Percentiles rank a stretch among this genome's conserved stretches.
phyloP scores from a whole-genome alignment of 2,113 vertebrate species.

The Edolisoma coerulescens region DNA sequence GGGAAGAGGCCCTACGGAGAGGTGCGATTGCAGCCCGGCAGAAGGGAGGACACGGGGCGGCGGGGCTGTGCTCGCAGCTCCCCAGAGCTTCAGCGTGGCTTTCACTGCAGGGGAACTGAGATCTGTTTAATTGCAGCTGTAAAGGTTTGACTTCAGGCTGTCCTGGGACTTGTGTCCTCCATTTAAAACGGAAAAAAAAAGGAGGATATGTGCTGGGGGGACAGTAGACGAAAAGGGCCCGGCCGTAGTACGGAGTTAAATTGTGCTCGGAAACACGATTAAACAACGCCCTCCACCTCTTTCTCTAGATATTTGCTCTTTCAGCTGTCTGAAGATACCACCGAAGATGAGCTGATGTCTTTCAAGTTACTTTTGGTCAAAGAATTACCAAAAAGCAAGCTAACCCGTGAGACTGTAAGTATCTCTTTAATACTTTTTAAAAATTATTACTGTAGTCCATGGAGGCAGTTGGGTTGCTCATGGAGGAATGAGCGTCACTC shows the following conservation, averaged over 20 bases:
- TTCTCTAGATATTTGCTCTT: constrained; percentile 63
- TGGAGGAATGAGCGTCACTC: background rate
- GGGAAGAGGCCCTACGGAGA: accelerated
- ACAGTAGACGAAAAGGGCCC: background rate
- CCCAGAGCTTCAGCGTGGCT: background rate
- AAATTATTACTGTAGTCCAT: accelerated
- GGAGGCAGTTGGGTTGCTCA: background rate
- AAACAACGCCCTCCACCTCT: background rate
- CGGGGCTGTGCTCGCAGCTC: background rate
- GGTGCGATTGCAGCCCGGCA: accelerated
- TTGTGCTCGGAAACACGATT: background rate
- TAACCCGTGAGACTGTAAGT: constrained; percentile 40
- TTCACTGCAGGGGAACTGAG: background rate
- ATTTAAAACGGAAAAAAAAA: background rate
- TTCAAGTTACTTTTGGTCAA: constrained; percentile 55
- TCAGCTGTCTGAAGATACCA: constrained; percentile 58
- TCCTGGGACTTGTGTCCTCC: background rate
- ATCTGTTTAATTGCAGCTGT: background rate
- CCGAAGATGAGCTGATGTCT: background rate
- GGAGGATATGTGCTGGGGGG: background rate
- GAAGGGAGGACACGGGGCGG: background rate
- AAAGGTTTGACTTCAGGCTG: background rate
- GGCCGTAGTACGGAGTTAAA: accelerated
- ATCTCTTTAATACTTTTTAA: background rate
- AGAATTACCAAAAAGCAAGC: constrained; percentile 51